Evolutionary conservation across 2,113 vertebrate genomes (phyloP).

Genomic region (Dipodomys merriami): DNA sequence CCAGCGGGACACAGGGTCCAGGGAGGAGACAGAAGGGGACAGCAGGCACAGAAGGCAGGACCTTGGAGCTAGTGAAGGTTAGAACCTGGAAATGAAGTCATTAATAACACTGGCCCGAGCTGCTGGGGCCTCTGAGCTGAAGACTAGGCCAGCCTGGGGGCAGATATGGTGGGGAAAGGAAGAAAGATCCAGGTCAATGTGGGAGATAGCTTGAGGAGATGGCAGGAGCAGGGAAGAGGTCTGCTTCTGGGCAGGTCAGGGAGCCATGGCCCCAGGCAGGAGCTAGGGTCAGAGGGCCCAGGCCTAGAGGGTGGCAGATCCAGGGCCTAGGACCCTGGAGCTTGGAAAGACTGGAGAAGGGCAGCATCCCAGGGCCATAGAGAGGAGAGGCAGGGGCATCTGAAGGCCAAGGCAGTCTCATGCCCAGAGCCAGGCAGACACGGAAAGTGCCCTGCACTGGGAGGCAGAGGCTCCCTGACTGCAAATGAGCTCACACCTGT

Average conservation of each 20-base stretch:
- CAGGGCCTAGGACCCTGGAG: background rate
- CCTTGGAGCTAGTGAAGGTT: background rate
- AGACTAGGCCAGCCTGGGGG: background rate
- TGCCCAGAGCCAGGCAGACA: background rate
- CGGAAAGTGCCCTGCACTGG: background rate
- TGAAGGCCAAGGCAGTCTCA: background rate
- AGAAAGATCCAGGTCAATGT: background rate
- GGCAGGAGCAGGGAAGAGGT: background rate
- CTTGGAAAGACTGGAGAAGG: background rate
- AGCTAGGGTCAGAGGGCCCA: background rate
- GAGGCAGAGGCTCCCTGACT: conserved; percentile 2
- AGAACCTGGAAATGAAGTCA: too few relatives aligned
- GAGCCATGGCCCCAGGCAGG: background rate
- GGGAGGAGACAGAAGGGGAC: background rate
- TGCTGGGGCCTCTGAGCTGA: background rate
- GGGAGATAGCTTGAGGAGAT: background rate
- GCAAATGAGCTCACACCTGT: conserved; percentile 26
- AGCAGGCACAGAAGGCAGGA: background rate
- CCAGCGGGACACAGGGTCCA: background rate
- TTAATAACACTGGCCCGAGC: too few relatives aligned
- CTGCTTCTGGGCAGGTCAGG: background rate
- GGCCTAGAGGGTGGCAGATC: background rate
- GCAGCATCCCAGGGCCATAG: background rate
- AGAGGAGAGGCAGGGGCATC: too few relatives aligned
- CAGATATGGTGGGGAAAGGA: background rate